A percentile compares a stretch with the other conserved stretches of the same genome.
These are phyloP conservation scores for Chamaetylas fuelleborni DNA, from an alignment of 2,113 vertebrate species.

Conservation along the genomic window DNA sequence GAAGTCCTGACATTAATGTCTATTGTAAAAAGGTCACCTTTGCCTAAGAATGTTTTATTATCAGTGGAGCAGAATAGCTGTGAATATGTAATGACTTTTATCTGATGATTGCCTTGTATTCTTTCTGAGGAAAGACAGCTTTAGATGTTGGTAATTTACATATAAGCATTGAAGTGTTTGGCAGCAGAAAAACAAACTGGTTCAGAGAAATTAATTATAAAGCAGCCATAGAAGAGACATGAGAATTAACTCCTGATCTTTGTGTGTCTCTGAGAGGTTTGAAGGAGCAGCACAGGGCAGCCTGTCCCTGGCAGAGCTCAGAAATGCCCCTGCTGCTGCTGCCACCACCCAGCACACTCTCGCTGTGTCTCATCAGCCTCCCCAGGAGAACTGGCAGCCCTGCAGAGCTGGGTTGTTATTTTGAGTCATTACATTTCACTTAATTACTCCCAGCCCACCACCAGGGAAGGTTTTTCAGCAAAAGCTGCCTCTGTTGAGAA, in stretches of 20 bases:
- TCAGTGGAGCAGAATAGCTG: conserved; percentile 67
- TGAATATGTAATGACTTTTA: conserved; percentile 78
- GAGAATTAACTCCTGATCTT: not conserved
- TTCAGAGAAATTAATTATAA: conserved; percentile 51
- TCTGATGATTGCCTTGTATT: conserved; percentile 61
- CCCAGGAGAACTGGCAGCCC: not conserved
- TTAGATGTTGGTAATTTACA: conserved; percentile 60
- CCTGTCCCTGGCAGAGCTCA: not conserved
- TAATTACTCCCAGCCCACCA: conserved; percentile 13
- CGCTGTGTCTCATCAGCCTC: not conserved
- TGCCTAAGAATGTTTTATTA: conserved; percentile 74
- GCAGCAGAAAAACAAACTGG: conserved; percentile 45
- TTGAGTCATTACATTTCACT: conserved; percentile 8
- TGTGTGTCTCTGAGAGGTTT: not conserved
- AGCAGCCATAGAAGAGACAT: not conserved
- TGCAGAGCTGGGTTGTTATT: not conserved
- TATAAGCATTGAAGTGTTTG: not conserved
- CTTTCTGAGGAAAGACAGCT: conserved; percentile 41
- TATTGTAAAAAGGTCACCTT: conserved; percentile 78
- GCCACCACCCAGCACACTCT: not conserved
- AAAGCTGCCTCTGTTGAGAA: not conserved
- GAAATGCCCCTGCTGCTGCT: not conserved
- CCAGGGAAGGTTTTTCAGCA: not conserved
- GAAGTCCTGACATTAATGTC: conserved; percentile 73
- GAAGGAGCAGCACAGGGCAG: not conserved